Percentiles rank a stretch among this genome's conserved stretches.
phyloP scores from a whole-genome alignment of 2,888 invertebrate genomes.

The Hemaris fuciformis region DNA sequence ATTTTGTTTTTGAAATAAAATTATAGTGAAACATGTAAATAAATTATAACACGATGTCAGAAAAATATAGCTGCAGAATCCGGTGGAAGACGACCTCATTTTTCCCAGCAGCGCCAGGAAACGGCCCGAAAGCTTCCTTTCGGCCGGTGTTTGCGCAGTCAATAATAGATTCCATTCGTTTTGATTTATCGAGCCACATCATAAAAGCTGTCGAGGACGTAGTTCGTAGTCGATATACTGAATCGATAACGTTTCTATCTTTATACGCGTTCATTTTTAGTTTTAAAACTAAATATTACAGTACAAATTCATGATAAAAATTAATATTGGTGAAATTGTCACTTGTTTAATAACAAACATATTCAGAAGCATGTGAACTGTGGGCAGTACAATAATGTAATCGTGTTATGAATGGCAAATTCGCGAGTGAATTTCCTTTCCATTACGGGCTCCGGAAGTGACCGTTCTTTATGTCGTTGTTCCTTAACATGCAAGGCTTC shows the following conservation, averaged over 20 bases:
- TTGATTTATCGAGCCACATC: conserved; percentile 54
- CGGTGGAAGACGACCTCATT: conserved; percentile 61
- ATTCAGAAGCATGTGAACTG: conserved; percentile 50
- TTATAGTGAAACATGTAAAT: conserved; percentile 29
- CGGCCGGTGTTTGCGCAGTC: conserved; percentile 69
- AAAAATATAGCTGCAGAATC: conserved; percentile 58
- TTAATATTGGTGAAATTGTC: not conserved
- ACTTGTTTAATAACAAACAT: conserved; percentile 40
- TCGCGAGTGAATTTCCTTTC: conserved; percentile 70
- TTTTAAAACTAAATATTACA: not conserved
- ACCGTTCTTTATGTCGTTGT: conserved; percentile 48
- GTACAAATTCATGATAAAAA: not conserved
- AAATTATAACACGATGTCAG: conserved; percentile 58
- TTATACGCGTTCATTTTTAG: not conserved
- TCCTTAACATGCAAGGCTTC: conserved; percentile 56
- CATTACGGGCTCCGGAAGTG: conserved; percentile 74
- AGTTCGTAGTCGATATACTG: not conserved
- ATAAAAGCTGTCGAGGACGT: conserved; percentile 44
- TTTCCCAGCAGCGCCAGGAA: conserved; percentile 69
- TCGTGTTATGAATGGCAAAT: conserved; percentile 65
- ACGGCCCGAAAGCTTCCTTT: conserved; percentile 71
- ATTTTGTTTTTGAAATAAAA: not conserved
- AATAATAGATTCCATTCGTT: conserved; percentile 73
- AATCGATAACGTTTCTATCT: not conserved
- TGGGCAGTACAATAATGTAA: conserved; percentile 46